Conservation (phyloP, 2,797 vertebrate species). For the Onychomys arenicola region DNA sequence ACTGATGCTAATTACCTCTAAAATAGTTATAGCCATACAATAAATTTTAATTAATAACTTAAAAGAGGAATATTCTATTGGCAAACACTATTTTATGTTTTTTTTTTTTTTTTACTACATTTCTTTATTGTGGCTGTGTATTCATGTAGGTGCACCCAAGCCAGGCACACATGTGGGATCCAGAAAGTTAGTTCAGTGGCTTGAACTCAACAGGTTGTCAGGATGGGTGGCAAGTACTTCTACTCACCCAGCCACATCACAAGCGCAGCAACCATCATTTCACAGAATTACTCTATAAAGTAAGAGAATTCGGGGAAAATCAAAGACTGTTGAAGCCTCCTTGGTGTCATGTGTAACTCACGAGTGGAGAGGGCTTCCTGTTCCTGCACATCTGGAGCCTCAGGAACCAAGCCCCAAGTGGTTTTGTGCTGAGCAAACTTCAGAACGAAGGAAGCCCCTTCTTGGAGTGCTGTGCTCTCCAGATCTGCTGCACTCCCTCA, state of each 20-base stretch:
- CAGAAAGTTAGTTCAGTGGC: too few species aligned
- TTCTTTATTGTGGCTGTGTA: not conserved
- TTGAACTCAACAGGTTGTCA: not conserved
- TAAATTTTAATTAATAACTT: not conserved
- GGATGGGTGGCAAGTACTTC: not conserved
- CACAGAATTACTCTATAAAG: not conserved
- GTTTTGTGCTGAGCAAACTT: not conserved
- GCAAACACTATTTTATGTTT: not conserved
- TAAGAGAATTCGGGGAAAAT: not conserved
- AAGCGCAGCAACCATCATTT: not conserved
- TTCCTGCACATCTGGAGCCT: not conserved
- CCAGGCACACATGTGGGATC: not conserved
- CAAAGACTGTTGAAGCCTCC: too few species aligned
- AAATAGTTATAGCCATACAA: not conserved
- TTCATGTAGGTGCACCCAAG: not conserved
- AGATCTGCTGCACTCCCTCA: not conserved
- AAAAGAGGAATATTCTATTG: not conserved
- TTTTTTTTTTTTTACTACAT: not conserved
- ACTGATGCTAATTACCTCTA: not conserved
- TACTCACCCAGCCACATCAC: not conserved
- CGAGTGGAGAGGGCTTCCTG: not conserved
- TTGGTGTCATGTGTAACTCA: not conserved
- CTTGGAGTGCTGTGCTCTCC: not conserved
- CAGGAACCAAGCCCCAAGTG: not conserved
- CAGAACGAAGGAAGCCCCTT: not conserved